Evolutionary conservation across 2,888 invertebrate species (phyloP).

Genomic region (Volucella inflata): DNA sequence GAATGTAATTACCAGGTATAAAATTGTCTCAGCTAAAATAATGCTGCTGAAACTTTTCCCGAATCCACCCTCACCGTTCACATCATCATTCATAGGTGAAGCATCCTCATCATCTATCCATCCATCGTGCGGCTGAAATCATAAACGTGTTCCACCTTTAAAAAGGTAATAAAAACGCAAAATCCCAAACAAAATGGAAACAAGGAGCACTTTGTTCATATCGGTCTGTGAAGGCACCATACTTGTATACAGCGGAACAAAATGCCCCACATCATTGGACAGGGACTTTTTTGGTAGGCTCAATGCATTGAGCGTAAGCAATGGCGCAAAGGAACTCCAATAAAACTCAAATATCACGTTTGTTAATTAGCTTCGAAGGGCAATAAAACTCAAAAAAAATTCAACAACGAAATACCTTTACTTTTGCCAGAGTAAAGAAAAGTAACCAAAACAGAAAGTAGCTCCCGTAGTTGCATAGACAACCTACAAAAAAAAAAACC

Average conservation of each 20-base stretch:
- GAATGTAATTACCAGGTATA: slow-evolving; percentile 68
- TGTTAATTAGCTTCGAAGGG: slow-evolving; percentile 83
- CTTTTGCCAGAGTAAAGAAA: background rate
- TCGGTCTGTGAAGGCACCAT: slow-evolving; percentile 29
- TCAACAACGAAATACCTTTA: slow-evolving; percentile 40
- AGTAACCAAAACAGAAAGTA: slow-evolving; percentile 3
- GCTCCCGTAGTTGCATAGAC: slow-evolving; percentile 19
- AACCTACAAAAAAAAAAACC: slow-evolving; percentile 30
- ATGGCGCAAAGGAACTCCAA: slow-evolving; percentile 62
- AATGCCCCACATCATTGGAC: slow-evolving; percentile 36
- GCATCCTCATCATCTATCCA: slow-evolving; percentile 59
- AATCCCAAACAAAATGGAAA: slow-evolving; percentile 39
- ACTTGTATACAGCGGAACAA: slow-evolving; percentile 9
- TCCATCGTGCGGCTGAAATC: slow-evolving; percentile 68
- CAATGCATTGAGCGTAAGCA: slow-evolving; percentile 47
- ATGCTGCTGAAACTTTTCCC: slow-evolving; percentile 36
- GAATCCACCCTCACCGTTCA: background rate
- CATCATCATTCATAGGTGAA: slow-evolving; percentile 50
- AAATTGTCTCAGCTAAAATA: slow-evolving; percentile 68
- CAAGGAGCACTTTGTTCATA: slow-evolving; percentile 47
- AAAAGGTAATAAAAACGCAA: slow-evolving; percentile 70
- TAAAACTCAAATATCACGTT: slow-evolving; percentile 76
- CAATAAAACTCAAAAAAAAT: slow-evolving; percentile 81
- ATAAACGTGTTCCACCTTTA: slow-evolving; percentile 72
- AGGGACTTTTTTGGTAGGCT: slow-evolving; percentile 24